A percentile compares a stretch with the other conserved stretches of the same genome.
Conservation (phyloP, 2,888 invertebrate species). For the Pandemis corylana region DNA sequence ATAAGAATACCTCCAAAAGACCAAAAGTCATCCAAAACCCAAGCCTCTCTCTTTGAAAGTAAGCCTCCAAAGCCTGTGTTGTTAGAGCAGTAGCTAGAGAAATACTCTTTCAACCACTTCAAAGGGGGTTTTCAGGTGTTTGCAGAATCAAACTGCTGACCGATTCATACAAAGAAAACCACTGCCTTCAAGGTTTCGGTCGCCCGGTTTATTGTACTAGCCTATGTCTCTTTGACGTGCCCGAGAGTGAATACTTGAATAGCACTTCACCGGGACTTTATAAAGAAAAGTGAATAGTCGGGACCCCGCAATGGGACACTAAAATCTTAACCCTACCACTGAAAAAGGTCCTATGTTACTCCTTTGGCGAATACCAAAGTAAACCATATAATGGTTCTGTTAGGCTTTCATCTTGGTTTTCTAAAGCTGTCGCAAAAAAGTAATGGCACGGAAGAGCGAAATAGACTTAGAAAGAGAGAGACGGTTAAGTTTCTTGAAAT, state of each 20-base stretch:
- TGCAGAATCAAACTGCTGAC: background rate
- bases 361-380: background rate
- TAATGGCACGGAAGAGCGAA: background rate
- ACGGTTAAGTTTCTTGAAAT: constrained; percentile 2
- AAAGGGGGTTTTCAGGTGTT: background rate
- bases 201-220: background rate
- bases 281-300: constrained; percentile 11
- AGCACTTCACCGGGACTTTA: constrained; percentile 3
- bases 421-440: background rate
- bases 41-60: no score
- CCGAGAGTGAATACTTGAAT: constrained; percentile 9
- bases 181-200: background rate
- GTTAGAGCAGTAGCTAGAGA: background rate
- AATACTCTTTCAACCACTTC: background rate
- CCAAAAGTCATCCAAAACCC: no score
- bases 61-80: no score
- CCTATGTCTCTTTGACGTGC: background rate
- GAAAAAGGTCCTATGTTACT: background rate
- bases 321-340: background rate
- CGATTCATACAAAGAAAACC: background rate
- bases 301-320: background rate
- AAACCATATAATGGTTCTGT: background rate
- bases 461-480: constrained; percentile 1
- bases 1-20: no score
- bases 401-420: background rate